Evolutionary conservation across 2,888 invertebrate genomes (phyloP).

Genomic region (Oscheius onirici): DNA sequence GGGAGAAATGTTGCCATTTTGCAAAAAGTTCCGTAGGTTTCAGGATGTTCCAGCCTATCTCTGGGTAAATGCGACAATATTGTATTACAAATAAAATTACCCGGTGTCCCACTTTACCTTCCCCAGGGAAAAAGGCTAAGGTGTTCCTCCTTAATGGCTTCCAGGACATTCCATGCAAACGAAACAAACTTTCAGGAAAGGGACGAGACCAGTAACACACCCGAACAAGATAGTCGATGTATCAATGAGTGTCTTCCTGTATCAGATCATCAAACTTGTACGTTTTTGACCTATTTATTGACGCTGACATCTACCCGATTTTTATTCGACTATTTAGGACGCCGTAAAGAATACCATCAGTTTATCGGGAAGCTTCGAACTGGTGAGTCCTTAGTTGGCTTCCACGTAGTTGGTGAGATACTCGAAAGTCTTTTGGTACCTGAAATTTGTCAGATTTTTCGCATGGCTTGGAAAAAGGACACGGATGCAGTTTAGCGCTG

Average conservation of each 20-base stretch:
- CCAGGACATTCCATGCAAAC: background rate
- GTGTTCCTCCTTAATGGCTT: conserved; percentile 12
- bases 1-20: background rate
- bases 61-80: conserved; percentile 22
- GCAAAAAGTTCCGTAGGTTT: background rate
- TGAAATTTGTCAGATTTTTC: conserved; percentile 10
- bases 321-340: conserved; percentile 56
- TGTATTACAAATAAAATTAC: conserved; percentile 24
- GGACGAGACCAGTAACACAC: conserved; percentile 69
- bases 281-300: conserved; percentile 21
- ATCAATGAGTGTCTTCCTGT: conserved; percentile 68
- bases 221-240: conserved; percentile 68
- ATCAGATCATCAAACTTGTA: conserved; percentile 70
- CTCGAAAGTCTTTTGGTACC: conserved; percentile 45
- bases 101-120: conserved; percentile 14
- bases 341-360: conserved; percentile 71
- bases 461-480: background rate
- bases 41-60: conserved; percentile 3
- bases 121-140: conserved; percentile 21
- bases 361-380: conserved; percentile 69
- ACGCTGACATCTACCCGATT: conserved; percentile 11
- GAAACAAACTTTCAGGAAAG: conserved; percentile 50
- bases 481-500: too few relatives aligned
- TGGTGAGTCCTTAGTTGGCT: conserved; percentile 58
- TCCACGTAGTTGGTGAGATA: conserved; percentile 44